Percentiles rank a stretch among this genome's conserved stretches.
Evolutionary conservation across 2,797 vertebrate genomes (phyloP).

Genomic region (Alcedo quadribrachys): DNA sequence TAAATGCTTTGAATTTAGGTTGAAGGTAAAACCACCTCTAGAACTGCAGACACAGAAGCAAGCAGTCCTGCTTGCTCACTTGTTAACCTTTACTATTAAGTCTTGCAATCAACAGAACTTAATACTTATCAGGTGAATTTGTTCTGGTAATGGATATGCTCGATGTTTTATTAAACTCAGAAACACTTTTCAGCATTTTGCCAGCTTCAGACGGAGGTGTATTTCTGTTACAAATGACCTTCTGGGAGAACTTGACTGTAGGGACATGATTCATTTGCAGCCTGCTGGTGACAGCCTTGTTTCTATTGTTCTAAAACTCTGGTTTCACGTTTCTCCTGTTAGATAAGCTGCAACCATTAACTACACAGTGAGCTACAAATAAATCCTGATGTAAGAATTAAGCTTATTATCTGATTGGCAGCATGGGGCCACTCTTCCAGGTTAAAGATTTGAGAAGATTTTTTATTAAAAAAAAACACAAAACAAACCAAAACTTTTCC

Average conservation of each 20-base stretch:
- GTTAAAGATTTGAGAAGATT: constrained; percentile 47
- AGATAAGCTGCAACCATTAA: constrained; percentile 65
- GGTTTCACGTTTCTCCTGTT: constrained; percentile 67
- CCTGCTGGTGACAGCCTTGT: constrained; percentile 58
- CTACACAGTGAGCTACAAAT: constrained; percentile 52
- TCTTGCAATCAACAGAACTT: not conserved
- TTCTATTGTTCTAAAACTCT: constrained; percentile 63
- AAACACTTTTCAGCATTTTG: constrained; percentile 6
- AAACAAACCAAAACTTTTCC: not conserved
- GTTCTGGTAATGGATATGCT: not conserved
- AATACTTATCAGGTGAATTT: not conserved
- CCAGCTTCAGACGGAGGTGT: not conserved
- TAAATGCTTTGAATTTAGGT: not conserved
- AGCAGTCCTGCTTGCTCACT: not conserved
- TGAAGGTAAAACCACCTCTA: not conserved
- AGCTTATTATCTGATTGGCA: constrained; percentile 75
- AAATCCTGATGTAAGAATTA: constrained; percentile 72
- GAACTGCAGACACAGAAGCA: not conserved
- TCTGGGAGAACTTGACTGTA: constrained; percentile 32
- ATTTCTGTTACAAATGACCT: constrained; percentile 51
- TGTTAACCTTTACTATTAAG: not conserved
- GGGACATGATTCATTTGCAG: constrained; percentile 58
- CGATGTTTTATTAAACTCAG: not conserved
- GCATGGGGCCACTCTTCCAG: constrained; percentile 5
- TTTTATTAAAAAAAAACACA: not conserved